Conservation (phyloP, 2,113 vertebrate genomes). For the Istiophorus platypterus region DNA sequence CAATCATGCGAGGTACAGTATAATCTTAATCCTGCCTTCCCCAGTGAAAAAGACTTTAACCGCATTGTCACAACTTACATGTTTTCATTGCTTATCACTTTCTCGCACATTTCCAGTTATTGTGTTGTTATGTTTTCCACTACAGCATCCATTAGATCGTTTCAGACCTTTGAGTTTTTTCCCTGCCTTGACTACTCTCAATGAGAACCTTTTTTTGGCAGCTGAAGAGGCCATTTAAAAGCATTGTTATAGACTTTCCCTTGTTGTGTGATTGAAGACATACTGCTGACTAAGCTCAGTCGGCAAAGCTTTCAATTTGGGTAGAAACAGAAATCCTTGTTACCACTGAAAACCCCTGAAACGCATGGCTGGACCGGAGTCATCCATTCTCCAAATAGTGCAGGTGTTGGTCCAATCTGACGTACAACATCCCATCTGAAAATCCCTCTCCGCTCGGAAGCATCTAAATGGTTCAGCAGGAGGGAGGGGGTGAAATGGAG, state of each 20-base stretch:
- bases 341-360: slow-evolving; percentile 36
- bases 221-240: not conserved
- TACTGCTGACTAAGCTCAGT: not conserved
- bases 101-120: not conserved
- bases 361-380: slow-evolving; percentile 11
- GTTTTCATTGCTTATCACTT: not conserved
- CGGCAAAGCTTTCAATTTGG: not conserved
- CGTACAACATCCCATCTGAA: slow-evolving; percentile 11
- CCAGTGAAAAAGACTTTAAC: not conserved
- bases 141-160: not conserved
- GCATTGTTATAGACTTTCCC: not conserved
- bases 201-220: not conserved
- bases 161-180: not conserved
- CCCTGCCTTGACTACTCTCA: not conserved
- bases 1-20: not conserved
- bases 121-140: not conserved
- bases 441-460: not conserved
- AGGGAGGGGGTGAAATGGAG: not conserved
- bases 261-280: not conserved
- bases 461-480: not conserved
- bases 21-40: slow-evolving; percentile 4
- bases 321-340: slow-evolving; percentile 20
- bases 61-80: not conserved
- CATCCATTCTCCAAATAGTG: not conserved
- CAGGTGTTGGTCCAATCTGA: not conserved